These are phyloP conservation scores for Conus ventricosus DNA, from an alignment of 1,140 invertebrate species.

Conservation along the genomic window DNA sequence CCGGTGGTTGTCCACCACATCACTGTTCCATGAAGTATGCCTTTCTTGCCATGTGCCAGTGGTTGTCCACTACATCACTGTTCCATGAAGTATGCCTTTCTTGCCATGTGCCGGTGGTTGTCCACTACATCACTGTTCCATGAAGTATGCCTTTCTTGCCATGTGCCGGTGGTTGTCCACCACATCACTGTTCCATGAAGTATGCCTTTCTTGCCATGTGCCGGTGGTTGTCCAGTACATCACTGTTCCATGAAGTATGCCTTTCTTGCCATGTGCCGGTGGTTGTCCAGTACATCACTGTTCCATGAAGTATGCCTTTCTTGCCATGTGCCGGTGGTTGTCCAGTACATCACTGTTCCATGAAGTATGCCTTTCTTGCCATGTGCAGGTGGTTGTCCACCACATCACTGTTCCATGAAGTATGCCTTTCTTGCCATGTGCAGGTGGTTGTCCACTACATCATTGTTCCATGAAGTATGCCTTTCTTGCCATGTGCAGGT, in stretches of 20 bases:
- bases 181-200: no score
- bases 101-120: slow-evolving; percentile 79
- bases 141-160: no score
- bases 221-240: slow-evolving; percentile 79
- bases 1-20: slow-evolving; percentile 79
- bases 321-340: slow-evolving; percentile 79
- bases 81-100: no score
- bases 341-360: no score
- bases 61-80: no score
- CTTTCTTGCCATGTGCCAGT: slow-evolving; percentile 44
- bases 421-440: slow-evolving; percentile 44
- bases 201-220: slow-evolving; percentile 44
- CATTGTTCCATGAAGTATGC: no score
- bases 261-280: slow-evolving; percentile 79
- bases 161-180: slow-evolving; percentile 79
- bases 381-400: slow-evolving; percentile 79
- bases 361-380: no score
- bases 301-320: no score
- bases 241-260: no score
- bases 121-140: no score
- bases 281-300: neutral
- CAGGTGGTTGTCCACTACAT: slow-evolving; percentile 79
- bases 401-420: no score
- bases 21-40: no score
- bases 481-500: slow-evolving; percentile 79